Conservation (phyloP, 2,888 invertebrate species). For the Xestia sexstrigata region DNA sequence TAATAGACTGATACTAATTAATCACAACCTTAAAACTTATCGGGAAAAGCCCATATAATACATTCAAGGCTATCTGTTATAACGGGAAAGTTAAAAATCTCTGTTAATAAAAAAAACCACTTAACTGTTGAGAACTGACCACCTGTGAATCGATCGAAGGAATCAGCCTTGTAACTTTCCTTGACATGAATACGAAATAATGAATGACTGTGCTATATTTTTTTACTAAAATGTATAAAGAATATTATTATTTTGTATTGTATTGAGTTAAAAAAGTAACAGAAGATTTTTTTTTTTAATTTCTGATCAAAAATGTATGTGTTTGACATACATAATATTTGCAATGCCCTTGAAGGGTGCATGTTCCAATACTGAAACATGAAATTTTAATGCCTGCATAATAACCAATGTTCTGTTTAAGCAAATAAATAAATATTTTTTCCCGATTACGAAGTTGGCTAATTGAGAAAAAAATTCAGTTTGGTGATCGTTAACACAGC, state of each 20-base stretch:
- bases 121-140: background rate
- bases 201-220: background rate
- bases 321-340: background rate
- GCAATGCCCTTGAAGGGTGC: background rate
- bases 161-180: background rate
- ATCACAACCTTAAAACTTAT: too few species aligned
- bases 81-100: background rate
- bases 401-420: too few species aligned
- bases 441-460: background rate
- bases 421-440: too few species aligned
- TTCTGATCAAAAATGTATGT: too few species aligned
- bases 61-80: too few species aligned
- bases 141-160: background rate
- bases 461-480: background rate
- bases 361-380: background rate
- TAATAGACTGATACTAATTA: too few species aligned
- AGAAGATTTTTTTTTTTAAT: too few species aligned
- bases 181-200: background rate
- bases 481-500: background rate
- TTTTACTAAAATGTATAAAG: background rate
- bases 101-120: background rate
- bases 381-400: background rate
- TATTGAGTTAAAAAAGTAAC: too few species aligned
- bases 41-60: too few species aligned
- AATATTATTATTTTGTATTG: too few species aligned